Percentiles rank a stretch among this genome's conserved stretches.
These are phyloP conservation scores for Brevimyrus niger DNA, from an alignment of 2,113 vertebrate species.

Conservation along the genomic window DNA sequence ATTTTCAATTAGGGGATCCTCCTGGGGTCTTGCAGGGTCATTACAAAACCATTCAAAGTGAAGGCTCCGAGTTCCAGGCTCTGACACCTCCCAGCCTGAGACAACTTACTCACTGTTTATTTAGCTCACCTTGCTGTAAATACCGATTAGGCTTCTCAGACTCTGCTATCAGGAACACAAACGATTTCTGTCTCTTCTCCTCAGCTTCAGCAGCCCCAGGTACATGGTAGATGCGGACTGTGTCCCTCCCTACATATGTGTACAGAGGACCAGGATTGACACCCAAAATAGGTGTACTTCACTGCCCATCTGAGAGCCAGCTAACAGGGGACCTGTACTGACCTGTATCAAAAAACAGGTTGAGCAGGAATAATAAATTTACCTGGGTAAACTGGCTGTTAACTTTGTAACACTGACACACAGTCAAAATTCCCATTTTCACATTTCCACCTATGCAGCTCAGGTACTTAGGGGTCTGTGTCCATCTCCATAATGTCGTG, in stretches of 20 bases:
- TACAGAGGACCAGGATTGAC: background rate
- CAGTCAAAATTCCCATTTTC: background rate
- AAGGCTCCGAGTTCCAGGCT: conserved; percentile 70
- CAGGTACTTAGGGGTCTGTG: background rate
- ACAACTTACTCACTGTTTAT: conserved; percentile 81
- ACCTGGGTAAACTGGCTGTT: background rate
- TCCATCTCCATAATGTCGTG: background rate
- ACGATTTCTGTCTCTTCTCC: conserved; percentile 26
- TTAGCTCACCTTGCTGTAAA: conserved; percentile 66
- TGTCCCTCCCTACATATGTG: background rate
- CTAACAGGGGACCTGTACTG: background rate
- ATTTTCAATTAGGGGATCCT: conserved; percentile 99
- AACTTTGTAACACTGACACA: background rate
- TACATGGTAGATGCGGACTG: background rate
- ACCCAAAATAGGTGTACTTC: background rate
- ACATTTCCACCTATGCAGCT: background rate
- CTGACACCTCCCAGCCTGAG: conserved; percentile 65
- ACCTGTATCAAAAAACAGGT: background rate
- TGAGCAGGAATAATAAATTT: background rate
- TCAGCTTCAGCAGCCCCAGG: background rate
- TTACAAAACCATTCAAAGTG: conserved; percentile 83
- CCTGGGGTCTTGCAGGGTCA: conserved; percentile 91
- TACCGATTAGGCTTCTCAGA: conserved; percentile 61
- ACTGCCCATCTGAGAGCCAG: background rate
- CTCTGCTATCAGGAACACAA: conserved; percentile 54